A percentile compares a stretch with the other conserved stretches of the same genome.
These are phyloP conservation scores for Planiliza haematocheilus DNA, from an alignment of 2,113 vertebrate genomes.

Conservation along the genomic window DNA sequence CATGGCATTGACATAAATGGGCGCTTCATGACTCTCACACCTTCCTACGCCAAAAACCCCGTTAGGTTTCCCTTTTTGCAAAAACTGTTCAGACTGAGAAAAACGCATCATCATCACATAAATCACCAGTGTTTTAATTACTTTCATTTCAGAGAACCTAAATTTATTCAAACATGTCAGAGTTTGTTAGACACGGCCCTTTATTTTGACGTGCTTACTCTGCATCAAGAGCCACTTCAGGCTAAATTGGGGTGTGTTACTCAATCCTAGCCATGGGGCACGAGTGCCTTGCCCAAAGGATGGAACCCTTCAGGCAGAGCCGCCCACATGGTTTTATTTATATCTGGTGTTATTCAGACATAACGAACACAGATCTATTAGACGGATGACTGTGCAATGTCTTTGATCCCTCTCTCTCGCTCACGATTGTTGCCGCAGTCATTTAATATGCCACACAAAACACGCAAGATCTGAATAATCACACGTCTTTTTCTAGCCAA, in stretches of 20 bases:
- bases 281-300: slow-evolving; percentile 34
- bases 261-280: slow-evolving; percentile 39
- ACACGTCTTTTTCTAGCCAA: neutral
- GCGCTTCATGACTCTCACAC: no score
- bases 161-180: slow-evolving; percentile 13
- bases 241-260: slow-evolving; percentile 29
- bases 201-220: slow-evolving; percentile 10
- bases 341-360: slow-evolving; percentile 39
- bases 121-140: neutral
- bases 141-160: neutral
- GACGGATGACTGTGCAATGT: neutral
- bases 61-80: neutral
- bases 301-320: slow-evolving; percentile 8
- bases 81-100: neutral
- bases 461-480: slow-evolving; percentile 4
- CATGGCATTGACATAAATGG: no score
- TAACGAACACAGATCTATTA: slow-evolving; percentile 24
- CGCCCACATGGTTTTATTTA: slow-evolving; percentile 42
- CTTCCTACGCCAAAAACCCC: no score
- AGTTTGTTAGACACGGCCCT: slow-evolving; percentile 23
- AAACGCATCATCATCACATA: neutral
- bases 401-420: slow-evolving; percentile 1
- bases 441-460: slow-evolving; percentile 13
- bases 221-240: slow-evolving; percentile 5
- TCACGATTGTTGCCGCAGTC: neutral